A percentile compares a stretch with the other conserved stretches of the same genome.
Conservation (phyloP, 2,113 vertebrate genomes). For the Nibea albiflora region DNA sequence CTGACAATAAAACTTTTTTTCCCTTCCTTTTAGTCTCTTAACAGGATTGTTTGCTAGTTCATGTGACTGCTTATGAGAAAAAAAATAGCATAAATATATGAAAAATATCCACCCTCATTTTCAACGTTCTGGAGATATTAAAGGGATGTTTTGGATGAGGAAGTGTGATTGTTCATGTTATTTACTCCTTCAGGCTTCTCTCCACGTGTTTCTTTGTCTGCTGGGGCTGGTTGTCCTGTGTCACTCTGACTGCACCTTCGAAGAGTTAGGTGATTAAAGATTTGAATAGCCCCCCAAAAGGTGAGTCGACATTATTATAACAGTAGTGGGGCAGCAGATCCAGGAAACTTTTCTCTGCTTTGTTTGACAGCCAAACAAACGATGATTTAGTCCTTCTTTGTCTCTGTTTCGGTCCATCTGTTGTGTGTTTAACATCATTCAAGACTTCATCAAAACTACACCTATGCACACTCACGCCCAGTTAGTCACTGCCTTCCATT, state of each 20-base stretch:
- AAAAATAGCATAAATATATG: neutral
- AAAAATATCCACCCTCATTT: neutral
- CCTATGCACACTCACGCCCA: constrained; percentile 3
- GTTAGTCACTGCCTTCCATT: neutral
- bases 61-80: neutral
- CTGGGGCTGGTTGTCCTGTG: constrained; percentile 60
- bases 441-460: constrained; percentile 16
- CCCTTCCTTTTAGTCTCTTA: neutral
- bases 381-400: neutral
- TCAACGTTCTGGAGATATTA: neutral
- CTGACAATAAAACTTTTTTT: neutral
- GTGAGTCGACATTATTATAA: constrained; percentile 26
- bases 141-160: neutral
- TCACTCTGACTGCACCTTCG: constrained; percentile 41
- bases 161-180: too few relatives aligned
- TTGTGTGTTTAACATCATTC: constrained; percentile 1
- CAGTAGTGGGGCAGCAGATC: neutral
- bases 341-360: neutral
- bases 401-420: neutral
- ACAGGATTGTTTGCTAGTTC: neutral
- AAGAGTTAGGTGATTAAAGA: constrained; percentile 28
- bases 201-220: constrained; percentile 53
- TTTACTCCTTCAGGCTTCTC: constrained; percentile 42
- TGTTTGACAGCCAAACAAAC: constrained; percentile 8
- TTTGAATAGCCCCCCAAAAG: constrained; percentile 43